Evolutionary conservation across 2,888 invertebrate genomes (phyloP).

Genomic region (Ectropis crepuscularia): DNA sequence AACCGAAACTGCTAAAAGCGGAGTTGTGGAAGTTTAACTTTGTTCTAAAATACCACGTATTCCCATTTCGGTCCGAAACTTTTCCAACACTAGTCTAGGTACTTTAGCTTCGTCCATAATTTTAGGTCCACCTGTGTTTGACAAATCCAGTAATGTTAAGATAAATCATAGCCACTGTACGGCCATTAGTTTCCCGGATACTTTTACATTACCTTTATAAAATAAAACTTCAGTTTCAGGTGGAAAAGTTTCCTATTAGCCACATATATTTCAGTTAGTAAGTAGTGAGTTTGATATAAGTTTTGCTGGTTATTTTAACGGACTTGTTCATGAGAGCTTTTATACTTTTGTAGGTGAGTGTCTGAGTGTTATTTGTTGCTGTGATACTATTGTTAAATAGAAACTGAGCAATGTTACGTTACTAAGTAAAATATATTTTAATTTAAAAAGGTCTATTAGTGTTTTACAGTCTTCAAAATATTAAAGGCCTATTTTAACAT

Average conservation of each 20-base stretch:
- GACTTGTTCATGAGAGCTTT: slow-evolving; percentile 2
- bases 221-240: slow-evolving; percentile 31
- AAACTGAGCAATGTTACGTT: too few relatives aligned
- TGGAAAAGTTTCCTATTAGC: slow-evolving; percentile 25
- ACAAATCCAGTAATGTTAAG: slow-evolving; percentile 42
- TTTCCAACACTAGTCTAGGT: slow-evolving; percentile 21
- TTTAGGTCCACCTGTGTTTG: slow-evolving; percentile 44
- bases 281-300: slow-evolving; percentile 6
- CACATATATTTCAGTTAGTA: slow-evolving; percentile 25
- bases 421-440: too few relatives aligned
- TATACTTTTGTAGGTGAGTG: neutral
- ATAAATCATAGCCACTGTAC: slow-evolving; percentile 41
- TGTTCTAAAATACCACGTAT: slow-evolving; percentile 24
- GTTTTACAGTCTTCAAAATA: too few relatives aligned
- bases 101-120: slow-evolving; percentile 37
- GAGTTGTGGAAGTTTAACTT: slow-evolving; percentile 3
- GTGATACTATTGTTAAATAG: too few relatives aligned
- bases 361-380: too few relatives aligned
- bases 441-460: too few relatives aligned
- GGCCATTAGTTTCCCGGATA: slow-evolving; percentile 38
- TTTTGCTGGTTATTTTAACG: slow-evolving; percentile 1
- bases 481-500: too few relatives aligned
- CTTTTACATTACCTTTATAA: slow-evolving; percentile 36
- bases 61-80: slow-evolving; percentile 28
- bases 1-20: slow-evolving; percentile 5